Conservation (phyloP, 64 coral and sea anemone genomes). For the Cladopsammia gracilis region DNA sequence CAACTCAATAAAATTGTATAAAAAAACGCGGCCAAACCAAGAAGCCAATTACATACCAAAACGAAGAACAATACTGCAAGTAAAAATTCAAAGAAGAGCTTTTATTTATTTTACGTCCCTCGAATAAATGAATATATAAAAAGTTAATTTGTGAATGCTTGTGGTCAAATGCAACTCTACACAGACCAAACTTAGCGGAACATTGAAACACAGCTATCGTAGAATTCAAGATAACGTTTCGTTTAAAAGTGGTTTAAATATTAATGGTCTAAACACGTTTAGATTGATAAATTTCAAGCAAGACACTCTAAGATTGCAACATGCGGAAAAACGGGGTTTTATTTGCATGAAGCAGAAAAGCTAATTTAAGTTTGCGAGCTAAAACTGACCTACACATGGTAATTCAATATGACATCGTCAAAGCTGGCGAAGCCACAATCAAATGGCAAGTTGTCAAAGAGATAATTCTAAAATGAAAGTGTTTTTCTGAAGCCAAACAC, state of each 20-base stretch:
- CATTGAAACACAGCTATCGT: background rate
- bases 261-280: constrained; percentile 8
- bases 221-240: background rate
- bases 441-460: background rate
- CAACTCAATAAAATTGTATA: background rate
- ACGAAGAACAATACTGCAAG: background rate
- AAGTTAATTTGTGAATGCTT: constrained; percentile 27
- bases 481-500: background rate
- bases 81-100: background rate
- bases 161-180: background rate
- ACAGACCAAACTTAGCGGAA: background rate
- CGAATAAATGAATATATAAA: background rate
- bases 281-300: background rate
- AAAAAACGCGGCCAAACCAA: background rate
- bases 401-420: background rate
- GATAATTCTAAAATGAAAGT: background rate
- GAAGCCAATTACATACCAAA: background rate
- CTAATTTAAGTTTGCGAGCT: background rate
- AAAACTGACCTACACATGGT: background rate
- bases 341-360: background rate
- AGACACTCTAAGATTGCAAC: background rate
- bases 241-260: constrained; percentile 36
- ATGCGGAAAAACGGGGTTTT: background rate
- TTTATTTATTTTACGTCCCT: background rate
- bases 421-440: background rate